These are phyloP conservation scores for Micronycteris hirsuta DNA, from an alignment of 2,113 vertebrate species.

Conservation along the genomic window DNA sequence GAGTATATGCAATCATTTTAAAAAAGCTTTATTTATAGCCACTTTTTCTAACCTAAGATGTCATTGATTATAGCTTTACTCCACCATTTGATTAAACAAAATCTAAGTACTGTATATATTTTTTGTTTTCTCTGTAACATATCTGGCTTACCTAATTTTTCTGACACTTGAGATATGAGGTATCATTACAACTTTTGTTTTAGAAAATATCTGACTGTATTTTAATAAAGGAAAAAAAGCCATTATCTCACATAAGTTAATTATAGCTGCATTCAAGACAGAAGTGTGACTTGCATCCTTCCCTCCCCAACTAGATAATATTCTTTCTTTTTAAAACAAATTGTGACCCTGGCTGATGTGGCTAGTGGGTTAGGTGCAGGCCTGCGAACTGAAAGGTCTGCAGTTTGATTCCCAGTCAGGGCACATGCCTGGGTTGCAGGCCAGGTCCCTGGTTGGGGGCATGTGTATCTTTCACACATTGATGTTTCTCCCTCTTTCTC, in stretches of 20 bases:
- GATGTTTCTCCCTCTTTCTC: no score
- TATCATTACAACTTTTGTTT: conserved; percentile 16
- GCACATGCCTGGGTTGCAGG: no score
- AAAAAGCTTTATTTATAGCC: background rate
- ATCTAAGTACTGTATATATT: background rate
- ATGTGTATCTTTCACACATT: no score
- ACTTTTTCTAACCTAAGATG: background rate
- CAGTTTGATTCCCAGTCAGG: no score
- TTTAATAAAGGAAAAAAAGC: conserved; percentile 3
- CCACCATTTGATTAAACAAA: background rate
- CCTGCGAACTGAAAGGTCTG: no score
- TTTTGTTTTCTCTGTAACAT: background rate
- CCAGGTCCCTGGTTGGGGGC: no score
- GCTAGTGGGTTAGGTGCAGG: no score
- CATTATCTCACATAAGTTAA: background rate
- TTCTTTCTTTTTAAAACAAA: background rate
- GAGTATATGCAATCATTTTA: background rate
- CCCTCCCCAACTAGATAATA: background rate
- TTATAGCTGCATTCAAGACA: conserved; percentile 3
- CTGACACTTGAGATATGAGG: background rate
- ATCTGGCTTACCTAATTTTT: background rate
- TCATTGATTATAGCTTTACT: background rate
- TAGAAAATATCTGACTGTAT: background rate
- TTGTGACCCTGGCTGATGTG: no score
- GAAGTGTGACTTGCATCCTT: background rate